A percentile compares a stretch with the other conserved stretches of the same genome.
Evolutionary conservation across 1,140 invertebrate genomes (phyloP).

Genomic region (Bicyclus anynana): DNA sequence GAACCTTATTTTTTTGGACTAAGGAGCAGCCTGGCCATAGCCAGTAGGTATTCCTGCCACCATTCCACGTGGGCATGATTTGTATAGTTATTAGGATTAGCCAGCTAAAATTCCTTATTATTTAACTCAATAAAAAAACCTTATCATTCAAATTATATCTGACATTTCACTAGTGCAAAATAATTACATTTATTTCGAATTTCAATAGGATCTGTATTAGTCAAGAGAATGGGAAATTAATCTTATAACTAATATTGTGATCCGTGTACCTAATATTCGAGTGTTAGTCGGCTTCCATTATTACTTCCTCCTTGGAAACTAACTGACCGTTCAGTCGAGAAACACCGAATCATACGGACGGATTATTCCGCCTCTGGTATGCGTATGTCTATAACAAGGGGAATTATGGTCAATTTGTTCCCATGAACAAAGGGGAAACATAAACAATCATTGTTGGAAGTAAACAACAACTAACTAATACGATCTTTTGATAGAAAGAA

Average conservation of each 20-base stretch:
- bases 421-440: neutral
- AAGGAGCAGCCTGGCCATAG: too few relatives aligned
- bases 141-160: too few relatives aligned
- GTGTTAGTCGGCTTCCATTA: neutral
- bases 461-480: neutral
- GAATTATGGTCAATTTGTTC: neutral
- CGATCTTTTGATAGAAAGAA: too few relatives aligned
- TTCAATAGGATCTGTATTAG: too few relatives aligned
- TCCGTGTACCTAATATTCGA: neutral
- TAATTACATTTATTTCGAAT: too few relatives aligned
- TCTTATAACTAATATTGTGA: neutral
- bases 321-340: constrained; percentile 1
- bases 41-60: too few relatives aligned
- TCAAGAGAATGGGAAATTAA: neutral
- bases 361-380: neutral
- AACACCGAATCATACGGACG: neutral
- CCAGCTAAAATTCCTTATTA: too few relatives aligned
- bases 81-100: too few relatives aligned
- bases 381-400: neutral
- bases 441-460: neutral
- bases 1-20: too few relatives aligned
- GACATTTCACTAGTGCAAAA: too few relatives aligned
- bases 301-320: constrained; percentile 1
- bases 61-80: too few relatives aligned
- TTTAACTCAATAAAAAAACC: too few relatives aligned